phyloP scores from a whole-genome alignment of 2,113 vertebrate genomes.

The Cichladusa arquata region DNA sequence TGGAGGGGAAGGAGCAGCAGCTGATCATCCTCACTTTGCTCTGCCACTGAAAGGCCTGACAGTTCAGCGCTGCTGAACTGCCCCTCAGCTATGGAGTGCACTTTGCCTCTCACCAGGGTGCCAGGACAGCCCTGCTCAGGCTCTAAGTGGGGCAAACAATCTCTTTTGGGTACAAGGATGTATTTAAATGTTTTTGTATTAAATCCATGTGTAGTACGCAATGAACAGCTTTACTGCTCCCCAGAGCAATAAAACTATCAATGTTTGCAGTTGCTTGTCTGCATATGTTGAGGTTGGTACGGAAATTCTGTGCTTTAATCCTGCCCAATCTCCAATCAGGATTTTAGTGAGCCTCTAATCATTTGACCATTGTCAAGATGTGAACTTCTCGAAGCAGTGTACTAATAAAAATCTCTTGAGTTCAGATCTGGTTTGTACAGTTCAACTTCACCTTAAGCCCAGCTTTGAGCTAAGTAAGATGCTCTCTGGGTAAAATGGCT shows the following conservation, averaged over 20 bases:
- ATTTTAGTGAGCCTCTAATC: background rate
- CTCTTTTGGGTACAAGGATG: background rate
- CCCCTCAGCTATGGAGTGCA: background rate
- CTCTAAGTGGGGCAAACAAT: background rate
- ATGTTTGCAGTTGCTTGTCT: background rate
- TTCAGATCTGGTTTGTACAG: background rate
- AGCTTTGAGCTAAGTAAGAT: background rate
- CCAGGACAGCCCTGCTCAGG: background rate
- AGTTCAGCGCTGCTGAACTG: background rate
- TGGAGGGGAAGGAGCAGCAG: background rate
- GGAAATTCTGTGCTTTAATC: background rate
- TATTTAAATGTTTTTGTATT: background rate
- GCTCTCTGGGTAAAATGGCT: background rate
- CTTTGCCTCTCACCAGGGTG: too few species aligned
- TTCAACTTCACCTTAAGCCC: background rate
- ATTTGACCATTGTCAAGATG: background rate
- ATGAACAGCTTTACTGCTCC: background rate
- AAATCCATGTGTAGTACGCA: background rate
- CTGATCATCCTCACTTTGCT: fast-evolving
- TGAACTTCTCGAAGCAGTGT: background rate
- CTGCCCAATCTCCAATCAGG: background rate
- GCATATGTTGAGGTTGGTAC: background rate
- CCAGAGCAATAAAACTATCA: background rate
- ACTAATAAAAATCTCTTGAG: background rate
- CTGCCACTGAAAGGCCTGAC: background rate